Base-by-base conservation (phyloP, 2,888 invertebrate species). In the Abrostola tripartita region DNA sequence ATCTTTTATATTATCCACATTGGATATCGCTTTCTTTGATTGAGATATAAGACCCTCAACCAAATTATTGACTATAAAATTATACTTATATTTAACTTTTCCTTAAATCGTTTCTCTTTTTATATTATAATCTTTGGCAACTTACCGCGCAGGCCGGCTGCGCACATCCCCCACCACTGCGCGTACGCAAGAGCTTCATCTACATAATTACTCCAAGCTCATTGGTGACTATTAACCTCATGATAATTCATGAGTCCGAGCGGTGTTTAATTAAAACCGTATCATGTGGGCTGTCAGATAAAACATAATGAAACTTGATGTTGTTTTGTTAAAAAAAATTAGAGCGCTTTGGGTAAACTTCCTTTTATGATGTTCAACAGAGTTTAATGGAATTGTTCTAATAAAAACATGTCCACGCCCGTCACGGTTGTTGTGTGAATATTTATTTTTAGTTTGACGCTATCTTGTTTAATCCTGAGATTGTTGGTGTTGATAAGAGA, bases 211-310 rank as follows among this genome's bases (percentile, higher is more conserved):
- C 92, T 92, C 90, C 85, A 88, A 90, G 92, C 93, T 91, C 93
- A 94, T 93, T 94, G 93, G 93, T 92, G 92, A 93, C 94, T 93
- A 92, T 93, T 93, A 93, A 92, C 90, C 92, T 93, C 90, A 90
- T 90, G 90, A 90, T 93, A 93, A 93, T 91, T 91, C 92, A 90
- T 91, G 91, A 88, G 89, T 85, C 82, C 82, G 80, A 81, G 81
- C 77, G 83, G 87, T 85, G 85, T 90, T 91, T 93, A 93, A 94
- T 93, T 93, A 93, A 90, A 90, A 92, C 91, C 87, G 85, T 91
- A 90, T 91, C 92, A 92, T 92, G 92, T 90, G 91, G 92, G 92
- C 84, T 89, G 92, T 88, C 91, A 88, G 92, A 92, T 91, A 91
- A 79, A 90, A 90, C 88, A 86, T 91, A 92, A 92, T 90, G 86